Evolutionary conservation across 2,797 vertebrate species (phyloP).

Genomic region (Hephaestus fuliginosus): DNA sequence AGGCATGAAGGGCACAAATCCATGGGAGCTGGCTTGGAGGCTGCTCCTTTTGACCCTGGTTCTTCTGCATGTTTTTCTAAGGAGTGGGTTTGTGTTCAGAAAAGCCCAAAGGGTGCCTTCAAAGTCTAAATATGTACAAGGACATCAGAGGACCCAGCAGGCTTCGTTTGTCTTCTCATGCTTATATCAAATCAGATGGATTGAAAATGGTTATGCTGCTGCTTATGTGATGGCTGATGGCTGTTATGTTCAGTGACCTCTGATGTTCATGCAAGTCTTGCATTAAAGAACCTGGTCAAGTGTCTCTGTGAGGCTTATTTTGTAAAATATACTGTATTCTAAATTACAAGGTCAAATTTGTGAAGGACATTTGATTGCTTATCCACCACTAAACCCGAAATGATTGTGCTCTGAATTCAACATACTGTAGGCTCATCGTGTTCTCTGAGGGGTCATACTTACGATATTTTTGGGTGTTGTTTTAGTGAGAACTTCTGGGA

Average conservation of each 20-base stretch:
- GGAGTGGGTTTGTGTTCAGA: background rate
- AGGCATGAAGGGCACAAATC: background rate
- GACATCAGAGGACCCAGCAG: background rate
- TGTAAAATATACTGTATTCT: background rate
- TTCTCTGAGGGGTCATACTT: background rate
- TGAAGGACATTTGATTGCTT: background rate
- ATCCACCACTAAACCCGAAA: background rate
- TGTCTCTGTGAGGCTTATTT: background rate
- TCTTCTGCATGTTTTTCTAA: background rate
- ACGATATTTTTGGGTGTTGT: background rate
- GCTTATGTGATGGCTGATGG: slow-evolving; percentile 5
- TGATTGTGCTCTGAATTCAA: background rate
- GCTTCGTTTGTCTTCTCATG: background rate
- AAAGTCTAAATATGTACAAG: background rate
- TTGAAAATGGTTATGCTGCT: background rate
- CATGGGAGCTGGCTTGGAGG: background rate
- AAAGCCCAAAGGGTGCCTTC: background rate
- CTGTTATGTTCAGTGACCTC: background rate
- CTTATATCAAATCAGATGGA: background rate
- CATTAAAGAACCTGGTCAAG: background rate
- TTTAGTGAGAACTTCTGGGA: slow-evolving; percentile 11
- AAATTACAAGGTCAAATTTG: background rate
- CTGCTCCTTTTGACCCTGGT: background rate
- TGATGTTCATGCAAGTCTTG: background rate
- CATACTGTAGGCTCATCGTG: background rate